Conservation (phyloP, 2,888 invertebrate genomes). For the Xestia c-nigrum region DNA sequence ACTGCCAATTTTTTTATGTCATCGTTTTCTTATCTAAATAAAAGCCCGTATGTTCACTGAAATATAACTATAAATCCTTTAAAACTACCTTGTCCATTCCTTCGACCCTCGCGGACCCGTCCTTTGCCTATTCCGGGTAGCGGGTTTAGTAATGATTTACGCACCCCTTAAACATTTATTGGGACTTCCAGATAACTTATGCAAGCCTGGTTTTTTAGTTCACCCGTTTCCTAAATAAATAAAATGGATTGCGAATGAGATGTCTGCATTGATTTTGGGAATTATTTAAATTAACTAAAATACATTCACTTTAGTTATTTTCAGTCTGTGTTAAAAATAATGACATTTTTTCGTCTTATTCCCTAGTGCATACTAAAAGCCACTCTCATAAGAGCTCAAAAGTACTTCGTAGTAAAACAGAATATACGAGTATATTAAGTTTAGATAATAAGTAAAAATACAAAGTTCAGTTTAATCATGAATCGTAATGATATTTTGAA, state of each 20-base stretch:
- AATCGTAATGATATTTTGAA: conserved; percentile 27
- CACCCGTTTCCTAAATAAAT: conserved; percentile 59
- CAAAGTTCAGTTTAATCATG: conserved; percentile 37
- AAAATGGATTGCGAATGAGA: conserved; percentile 48
- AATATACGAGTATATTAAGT: conserved; percentile 20
- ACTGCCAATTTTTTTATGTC: background rate
- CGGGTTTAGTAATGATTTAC: conserved; percentile 84
- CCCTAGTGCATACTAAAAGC: conserved; percentile 4
- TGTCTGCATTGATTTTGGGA: conserved; percentile 53
- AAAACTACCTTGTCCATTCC: conserved; percentile 55
- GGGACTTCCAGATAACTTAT: conserved; percentile 72
- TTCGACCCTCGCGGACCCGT: conserved; percentile 50
- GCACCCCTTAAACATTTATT: conserved; percentile 86
- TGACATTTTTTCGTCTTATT: background rate
- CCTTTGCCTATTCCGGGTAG: conserved; percentile 67
- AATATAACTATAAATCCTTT: conserved; percentile 7
- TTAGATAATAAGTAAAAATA: conserved; percentile 38
- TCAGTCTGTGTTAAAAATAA: background rate
- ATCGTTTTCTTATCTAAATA: background rate
- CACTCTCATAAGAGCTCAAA: conserved; percentile 7
- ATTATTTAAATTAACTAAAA: conserved; percentile 11
- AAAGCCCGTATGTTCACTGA: background rate
- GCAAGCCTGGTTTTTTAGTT: conserved; percentile 66
- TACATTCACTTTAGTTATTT: too few species aligned
- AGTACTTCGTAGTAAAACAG: conserved; percentile 37